phyloP scores from a whole-genome alignment of 1,140 invertebrate genomes.

The Helicorthomorpha holstii region DNA sequence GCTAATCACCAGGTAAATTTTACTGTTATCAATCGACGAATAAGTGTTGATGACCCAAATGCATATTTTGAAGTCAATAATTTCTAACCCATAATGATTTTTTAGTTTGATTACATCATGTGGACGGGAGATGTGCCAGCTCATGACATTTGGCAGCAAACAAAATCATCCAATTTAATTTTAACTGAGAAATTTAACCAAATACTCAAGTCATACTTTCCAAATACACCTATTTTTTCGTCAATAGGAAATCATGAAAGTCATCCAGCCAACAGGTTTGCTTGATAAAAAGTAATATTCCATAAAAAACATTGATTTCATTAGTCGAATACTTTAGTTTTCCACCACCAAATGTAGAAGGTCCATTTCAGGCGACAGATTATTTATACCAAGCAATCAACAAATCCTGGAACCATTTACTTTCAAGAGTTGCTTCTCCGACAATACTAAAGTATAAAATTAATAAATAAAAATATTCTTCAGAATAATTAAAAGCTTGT shows the following conservation, averaged over 20 bases:
- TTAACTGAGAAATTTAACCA: constrained; percentile 18
- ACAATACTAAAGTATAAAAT: too few relatives aligned
- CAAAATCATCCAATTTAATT: constrained; percentile 20
- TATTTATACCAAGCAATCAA: constrained; percentile 29
- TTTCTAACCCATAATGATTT: background rate
- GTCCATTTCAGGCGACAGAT: constrained; percentile 19
- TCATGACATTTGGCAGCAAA: constrained; percentile 36
- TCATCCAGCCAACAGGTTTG: constrained; percentile 31
- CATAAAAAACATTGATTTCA: too few relatives aligned
- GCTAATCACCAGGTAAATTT: too few relatives aligned
- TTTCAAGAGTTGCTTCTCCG: too few relatives aligned
- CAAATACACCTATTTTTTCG: constrained; percentile 27
- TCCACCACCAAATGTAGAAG: constrained; percentile 22
- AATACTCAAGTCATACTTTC: constrained; percentile 22
- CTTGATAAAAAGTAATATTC: too few relatives aligned
- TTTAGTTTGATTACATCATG: constrained; percentile 33
- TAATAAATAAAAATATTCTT: too few relatives aligned
- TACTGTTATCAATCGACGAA: background rate
- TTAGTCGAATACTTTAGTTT: too few relatives aligned
- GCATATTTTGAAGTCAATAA: background rate
- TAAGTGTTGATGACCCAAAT: background rate
- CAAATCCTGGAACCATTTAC: constrained; percentile 25
- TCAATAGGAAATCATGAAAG: constrained; percentile 36
- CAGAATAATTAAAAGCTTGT: too few relatives aligned
- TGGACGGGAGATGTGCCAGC: constrained; percentile 37